A percentile compares a stretch with the other conserved stretches of the same genome.
These are phyloP conservation scores for Iguana delicatissima DNA, from an alignment of 2,797 vertebrate genomes.

Conservation along the genomic window DNA sequence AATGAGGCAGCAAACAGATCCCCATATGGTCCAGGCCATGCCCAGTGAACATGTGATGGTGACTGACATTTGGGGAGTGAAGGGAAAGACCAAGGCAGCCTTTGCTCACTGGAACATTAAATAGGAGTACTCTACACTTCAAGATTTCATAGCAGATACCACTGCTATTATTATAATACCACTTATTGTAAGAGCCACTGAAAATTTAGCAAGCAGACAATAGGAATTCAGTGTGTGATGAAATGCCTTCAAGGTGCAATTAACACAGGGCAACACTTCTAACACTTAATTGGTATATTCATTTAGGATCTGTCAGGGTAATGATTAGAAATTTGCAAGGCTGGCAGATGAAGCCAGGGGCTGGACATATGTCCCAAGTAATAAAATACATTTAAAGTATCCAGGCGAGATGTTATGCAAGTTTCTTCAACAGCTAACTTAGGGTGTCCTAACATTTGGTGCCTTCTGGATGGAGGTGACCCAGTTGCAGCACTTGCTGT, in stretches of 20 bases:
- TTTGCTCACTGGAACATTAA: background rate
- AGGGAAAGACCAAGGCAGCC: too few species aligned
- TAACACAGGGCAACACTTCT: slow-evolving; percentile 51
- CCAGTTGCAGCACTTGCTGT: background rate
- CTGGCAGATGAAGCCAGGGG: slow-evolving; percentile 15
- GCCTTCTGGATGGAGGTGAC: background rate
- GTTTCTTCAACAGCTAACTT: background rate
- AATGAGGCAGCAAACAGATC: background rate
- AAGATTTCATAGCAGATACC: background rate
- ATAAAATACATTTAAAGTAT: too few species aligned
- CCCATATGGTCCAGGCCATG: background rate
- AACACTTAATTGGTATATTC: slow-evolving; percentile 7
- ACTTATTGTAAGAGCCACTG: slow-evolving; percentile 16
- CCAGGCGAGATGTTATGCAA: background rate
- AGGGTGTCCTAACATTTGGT: background rate
- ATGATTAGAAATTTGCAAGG: slow-evolving; percentile 27
- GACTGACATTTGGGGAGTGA: background rate
- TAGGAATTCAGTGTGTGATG: slow-evolving; percentile 51
- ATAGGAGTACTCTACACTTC: background rate
- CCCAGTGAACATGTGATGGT: background rate
- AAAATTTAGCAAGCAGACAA: slow-evolving; percentile 47
- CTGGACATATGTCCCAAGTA: background rate
- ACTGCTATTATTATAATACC: slow-evolving; percentile 14
- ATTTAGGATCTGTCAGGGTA: slow-evolving; percentile 28
- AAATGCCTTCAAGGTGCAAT: slow-evolving; percentile 31